phyloP scores from a whole-genome alignment of 2,113 vertebrate genomes.

The Felis chaus region DNA sequence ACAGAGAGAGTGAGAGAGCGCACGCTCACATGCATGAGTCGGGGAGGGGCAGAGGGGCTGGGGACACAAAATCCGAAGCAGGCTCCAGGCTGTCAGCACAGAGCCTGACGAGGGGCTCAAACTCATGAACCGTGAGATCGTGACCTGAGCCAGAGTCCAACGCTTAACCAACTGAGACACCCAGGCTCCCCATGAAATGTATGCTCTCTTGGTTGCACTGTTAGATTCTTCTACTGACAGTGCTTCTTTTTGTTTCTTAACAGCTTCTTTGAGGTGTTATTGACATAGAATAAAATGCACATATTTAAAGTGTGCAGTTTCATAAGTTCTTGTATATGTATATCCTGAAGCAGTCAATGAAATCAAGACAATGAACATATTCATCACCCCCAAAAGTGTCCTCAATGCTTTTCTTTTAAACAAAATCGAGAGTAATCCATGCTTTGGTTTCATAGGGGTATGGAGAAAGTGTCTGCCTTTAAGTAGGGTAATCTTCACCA shows the following conservation, averaged over 20 bases:
- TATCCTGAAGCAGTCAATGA: neutral
- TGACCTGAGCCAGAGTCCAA: too few relatives aligned
- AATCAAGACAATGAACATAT: neutral
- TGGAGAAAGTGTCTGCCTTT: neutral
- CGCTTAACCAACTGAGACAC: too few relatives aligned
- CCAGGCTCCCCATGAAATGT: neutral
- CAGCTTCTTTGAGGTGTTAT: neutral
- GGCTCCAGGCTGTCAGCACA: too few relatives aligned
- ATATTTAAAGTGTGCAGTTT: neutral
- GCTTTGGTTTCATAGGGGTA: neutral
- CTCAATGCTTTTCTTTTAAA: neutral
- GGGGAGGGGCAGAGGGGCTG: too few relatives aligned
- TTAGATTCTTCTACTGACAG: neutral
- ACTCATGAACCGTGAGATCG: too few relatives aligned
- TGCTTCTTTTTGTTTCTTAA: neutral
- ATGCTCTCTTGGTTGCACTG: neutral
- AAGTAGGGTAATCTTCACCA: neutral
- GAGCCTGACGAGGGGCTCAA: too few relatives aligned
- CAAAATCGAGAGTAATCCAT: neutral
- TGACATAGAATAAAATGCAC: neutral
- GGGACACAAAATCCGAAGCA: too few relatives aligned
- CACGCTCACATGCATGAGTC: too few relatives aligned
- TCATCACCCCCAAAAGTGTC: neutral
- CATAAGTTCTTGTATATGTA: rapidly evolving
- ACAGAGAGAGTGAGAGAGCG: too few relatives aligned